Percentiles rank a stretch among this genome's conserved stretches.
These are phyloP conservation scores for Corapipo altera DNA, from an alignment of 2,113 vertebrate species.

Conservation along the genomic window DNA sequence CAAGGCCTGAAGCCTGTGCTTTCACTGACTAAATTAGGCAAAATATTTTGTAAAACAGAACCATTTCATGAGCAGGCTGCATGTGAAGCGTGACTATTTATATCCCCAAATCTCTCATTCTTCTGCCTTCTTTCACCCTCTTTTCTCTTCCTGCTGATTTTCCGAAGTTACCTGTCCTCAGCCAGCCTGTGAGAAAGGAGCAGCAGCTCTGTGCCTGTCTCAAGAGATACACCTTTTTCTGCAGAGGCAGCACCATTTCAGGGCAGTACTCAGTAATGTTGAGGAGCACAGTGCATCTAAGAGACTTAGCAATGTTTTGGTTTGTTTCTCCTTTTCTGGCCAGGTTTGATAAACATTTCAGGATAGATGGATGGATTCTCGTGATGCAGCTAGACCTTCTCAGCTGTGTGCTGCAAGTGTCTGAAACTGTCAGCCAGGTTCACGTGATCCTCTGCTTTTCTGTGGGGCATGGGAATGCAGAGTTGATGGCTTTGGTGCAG, in stretches of 20 bases:
- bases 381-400: background rate
- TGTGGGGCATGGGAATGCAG: background rate
- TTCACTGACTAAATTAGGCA: slow-evolving; percentile 14
- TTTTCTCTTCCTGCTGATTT: background rate
- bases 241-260: background rate
- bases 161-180: background rate
- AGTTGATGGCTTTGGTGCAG: background rate
- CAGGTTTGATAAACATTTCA: background rate
- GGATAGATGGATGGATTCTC: background rate
- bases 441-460: background rate
- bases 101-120: background rate
- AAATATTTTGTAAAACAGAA: background rate
- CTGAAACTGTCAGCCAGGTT: background rate
- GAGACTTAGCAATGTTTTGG: background rate
- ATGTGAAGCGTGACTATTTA: background rate
- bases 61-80: background rate
- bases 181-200: background rate
- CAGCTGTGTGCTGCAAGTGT: background rate
- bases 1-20: background rate
- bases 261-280: rapidly evolving
- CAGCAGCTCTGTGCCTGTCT: background rate
- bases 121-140: background rate
- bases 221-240: background rate
- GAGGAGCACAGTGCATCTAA: background rate
- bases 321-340: background rate